These are phyloP conservation scores for Goniozus legneri DNA, from an alignment of 1,140 invertebrate genomes.

Conservation along the genomic window DNA sequence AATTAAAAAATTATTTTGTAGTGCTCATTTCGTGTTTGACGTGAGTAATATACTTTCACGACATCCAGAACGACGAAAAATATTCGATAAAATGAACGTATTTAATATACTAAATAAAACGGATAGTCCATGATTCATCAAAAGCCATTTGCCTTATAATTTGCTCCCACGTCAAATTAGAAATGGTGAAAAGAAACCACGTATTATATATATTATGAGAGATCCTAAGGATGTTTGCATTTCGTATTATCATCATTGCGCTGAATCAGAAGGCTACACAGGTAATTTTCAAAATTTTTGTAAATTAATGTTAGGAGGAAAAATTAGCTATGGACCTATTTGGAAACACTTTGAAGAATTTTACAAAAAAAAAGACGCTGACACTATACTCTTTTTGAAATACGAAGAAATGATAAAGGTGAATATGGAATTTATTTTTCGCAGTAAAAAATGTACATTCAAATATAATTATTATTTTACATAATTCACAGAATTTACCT, in stretches of 20 bases:
- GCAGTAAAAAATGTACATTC: neutral
- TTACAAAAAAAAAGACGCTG: conserved; percentile 56
- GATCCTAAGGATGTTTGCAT: conserved; percentile 80
- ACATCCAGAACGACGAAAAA: no score
- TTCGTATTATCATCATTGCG: conserved; percentile 70
- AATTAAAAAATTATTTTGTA: no score
- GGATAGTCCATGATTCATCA: conserved; percentile 63
- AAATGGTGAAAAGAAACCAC: conserved; percentile 49
- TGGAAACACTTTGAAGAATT: conserved; percentile 61
- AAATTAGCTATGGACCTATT: conserved; percentile 59
- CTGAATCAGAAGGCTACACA: conserved; percentile 58
- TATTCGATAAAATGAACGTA: no score
- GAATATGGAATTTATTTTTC: conserved; percentile 14
- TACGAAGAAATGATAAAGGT: conserved; percentile 68
- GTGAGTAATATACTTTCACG: no score
- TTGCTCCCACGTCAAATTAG: conserved; percentile 62
- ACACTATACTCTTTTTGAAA: conserved; percentile 61
- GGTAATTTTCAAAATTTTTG: conserved; percentile 66
- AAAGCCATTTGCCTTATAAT: conserved; percentile 68
- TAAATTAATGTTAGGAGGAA: conserved; percentile 57
- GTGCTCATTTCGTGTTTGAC: no score
- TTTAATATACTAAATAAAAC: no score
- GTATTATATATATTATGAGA: conserved; percentile 74
- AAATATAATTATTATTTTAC: neutral
- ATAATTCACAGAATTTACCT: conserved; percentile 52